These are phyloP conservation scores for Julus scanicus DNA, from an alignment of 2,888 invertebrate species.

Conservation along the genomic window DNA sequence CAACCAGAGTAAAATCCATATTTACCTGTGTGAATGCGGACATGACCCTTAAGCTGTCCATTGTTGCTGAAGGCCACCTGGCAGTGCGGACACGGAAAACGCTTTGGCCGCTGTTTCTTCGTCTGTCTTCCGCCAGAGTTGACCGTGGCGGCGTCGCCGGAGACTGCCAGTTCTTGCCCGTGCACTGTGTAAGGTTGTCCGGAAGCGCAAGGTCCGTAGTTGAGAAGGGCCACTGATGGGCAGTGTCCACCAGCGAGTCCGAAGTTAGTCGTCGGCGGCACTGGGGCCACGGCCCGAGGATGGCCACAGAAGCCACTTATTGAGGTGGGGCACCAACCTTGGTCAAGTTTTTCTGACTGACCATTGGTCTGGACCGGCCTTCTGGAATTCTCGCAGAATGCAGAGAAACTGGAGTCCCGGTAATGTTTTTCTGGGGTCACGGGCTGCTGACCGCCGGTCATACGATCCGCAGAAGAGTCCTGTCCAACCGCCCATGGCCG, in stretches of 20 bases:
- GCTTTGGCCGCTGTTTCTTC: slow-evolving; percentile 65
- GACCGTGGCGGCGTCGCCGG: not conserved
- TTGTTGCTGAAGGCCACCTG: slow-evolving; percentile 93
- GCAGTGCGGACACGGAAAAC: slow-evolving; percentile 75
- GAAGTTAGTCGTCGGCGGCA: not conserved
- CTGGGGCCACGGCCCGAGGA: not conserved
- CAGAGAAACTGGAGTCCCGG: not conserved
- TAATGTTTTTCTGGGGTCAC: not conserved
- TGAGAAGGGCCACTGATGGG: not conserved
- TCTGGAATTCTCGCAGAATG: not conserved
- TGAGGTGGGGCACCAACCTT: not conserved
- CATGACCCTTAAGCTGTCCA: slow-evolving; percentile 89
- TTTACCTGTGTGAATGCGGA: slow-evolving; percentile 87
- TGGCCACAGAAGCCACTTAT: not conserved
- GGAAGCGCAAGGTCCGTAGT: not conserved
- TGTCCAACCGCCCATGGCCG: not conserved
- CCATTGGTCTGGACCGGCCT: not conserved
- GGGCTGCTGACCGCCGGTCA: not conserved
- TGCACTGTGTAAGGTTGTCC: not conserved
- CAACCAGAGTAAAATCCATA: not conserved
- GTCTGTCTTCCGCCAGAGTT: slow-evolving; percentile 59
- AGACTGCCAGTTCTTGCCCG: not conserved
- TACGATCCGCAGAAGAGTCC: not conserved
- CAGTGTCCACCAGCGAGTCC: not conserved
- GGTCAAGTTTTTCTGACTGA: not conserved